Percentiles rank a stretch among this genome's conserved stretches.
Evolutionary conservation across 2,888 invertebrate genomes (phyloP).

Genomic region (Drosophila kokeensis): DNA sequence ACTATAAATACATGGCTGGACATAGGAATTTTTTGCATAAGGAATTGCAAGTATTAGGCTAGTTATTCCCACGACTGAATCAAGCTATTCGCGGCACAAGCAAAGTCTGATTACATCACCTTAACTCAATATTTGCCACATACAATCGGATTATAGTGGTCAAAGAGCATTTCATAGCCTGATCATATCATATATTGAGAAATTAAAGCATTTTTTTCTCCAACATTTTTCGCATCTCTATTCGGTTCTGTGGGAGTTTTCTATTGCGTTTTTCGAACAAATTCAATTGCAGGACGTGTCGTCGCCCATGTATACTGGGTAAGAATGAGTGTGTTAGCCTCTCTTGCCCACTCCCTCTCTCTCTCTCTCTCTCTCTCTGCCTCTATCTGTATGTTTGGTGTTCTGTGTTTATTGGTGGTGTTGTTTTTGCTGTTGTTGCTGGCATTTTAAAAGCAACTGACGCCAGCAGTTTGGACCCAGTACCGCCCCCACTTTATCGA

Average conservation of each 20-base stretch:
- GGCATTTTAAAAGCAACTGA: slow-evolving; percentile 74
- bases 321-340: slow-evolving; percentile 46
- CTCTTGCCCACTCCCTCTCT: neutral
- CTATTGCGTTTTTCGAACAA: slow-evolving; percentile 77
- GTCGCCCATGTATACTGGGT: slow-evolving; percentile 61
- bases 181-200: slow-evolving; percentile 14
- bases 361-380: neutral
- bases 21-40: neutral
- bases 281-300: slow-evolving; percentile 79
- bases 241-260: slow-evolving; percentile 66
- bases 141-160: neutral
- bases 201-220: slow-evolving; percentile 8
- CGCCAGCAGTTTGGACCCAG: slow-evolving; percentile 68
- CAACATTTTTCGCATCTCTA: slow-evolving; percentile 23
- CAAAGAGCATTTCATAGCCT: slow-evolving; percentile 27
- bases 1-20: neutral
- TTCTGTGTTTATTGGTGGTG: slow-evolving; percentile 39
- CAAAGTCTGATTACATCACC: neutral
- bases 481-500: slow-evolving; percentile 61
- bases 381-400: slow-evolving; percentile 10
- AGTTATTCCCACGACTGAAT: neutral
- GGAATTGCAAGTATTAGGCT: neutral
- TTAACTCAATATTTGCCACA: neutral
- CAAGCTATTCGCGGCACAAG: neutral
- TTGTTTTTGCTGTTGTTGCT: slow-evolving; percentile 38